A percentile compares a stretch with the other conserved stretches of the same genome.
Evolutionary conservation across 1,140 invertebrate species (phyloP).

Genomic region (Drosophila dunni): DNA sequence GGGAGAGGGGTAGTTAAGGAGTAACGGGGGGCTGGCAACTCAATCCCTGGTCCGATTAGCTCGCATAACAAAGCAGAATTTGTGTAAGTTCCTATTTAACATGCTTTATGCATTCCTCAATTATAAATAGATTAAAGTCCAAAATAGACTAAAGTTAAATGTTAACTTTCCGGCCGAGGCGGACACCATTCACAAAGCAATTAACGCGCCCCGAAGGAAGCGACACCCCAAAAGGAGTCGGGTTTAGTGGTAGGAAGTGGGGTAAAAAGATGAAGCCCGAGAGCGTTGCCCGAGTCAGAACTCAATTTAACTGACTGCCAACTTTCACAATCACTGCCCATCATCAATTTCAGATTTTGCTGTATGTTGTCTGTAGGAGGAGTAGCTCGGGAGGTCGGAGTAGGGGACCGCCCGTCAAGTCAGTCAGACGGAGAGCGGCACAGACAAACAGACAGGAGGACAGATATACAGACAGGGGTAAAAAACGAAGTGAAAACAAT

Average conservation of each 20-base stretch:
- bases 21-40: slow-evolving; percentile 6
- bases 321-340: slow-evolving; percentile 83
- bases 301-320: slow-evolving; percentile 82
- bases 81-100: slow-evolving; percentile 82
- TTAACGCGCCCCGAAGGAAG: slow-evolving; percentile 67
- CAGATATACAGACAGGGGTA: too few relatives aligned
- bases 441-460: slow-evolving; percentile 14
- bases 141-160: slow-evolving; percentile 83
- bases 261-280: slow-evolving; percentile 2
- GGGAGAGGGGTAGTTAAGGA: background rate
- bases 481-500: slow-evolving; percentile 80
- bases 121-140: slow-evolving; percentile 83
- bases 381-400: slow-evolving; percentile 36
- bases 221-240: background rate
- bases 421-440: slow-evolving; percentile 18
- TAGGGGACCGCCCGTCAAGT: slow-evolving; percentile 58
- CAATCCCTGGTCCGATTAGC: slow-evolving; percentile 64
- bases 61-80: slow-evolving; percentile 81
- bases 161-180: slow-evolving; percentile 80
- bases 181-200: slow-evolving; percentile 82
- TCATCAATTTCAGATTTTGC: slow-evolving; percentile 83
- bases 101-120: slow-evolving; percentile 82
- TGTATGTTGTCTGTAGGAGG: slow-evolving; percentile 80
- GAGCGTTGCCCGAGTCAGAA: slow-evolving; percentile 51
- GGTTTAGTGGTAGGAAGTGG: background rate